Evolutionary conservation across 2,888 invertebrate species (phyloP), one percentile per base, ranked within the genome.

Genomic region (Altica lythri): DNA sequence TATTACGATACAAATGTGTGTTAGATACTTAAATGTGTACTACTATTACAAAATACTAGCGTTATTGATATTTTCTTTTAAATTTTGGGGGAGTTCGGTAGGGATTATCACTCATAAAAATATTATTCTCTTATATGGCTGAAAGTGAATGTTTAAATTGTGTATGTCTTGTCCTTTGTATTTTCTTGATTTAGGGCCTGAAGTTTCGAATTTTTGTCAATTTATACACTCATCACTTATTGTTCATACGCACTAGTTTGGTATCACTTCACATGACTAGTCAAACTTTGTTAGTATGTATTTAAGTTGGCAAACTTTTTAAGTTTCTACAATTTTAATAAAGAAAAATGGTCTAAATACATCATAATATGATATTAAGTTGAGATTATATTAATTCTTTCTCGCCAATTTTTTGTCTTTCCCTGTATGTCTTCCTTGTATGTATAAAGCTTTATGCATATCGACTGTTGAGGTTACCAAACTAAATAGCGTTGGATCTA

Each of bases 401-500:
- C 10, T 8, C 17, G 30, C 18, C 29, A 45, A 45, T 12, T 19
- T 32, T 32, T 45, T 45, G 19, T 32, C 45, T 46, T 35, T 10
- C 46, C 46, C n/a, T 16, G 9, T 29, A 46, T 42, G 50, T 55
- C 50, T 55, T 55, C 50, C 50, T 55, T 43, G 53, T 60, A n/a
- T n/a, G n/a, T n/a, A 34, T 29, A 38, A 37, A 49, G 49, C 49
- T 40, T 48, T 29, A 49, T 49, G 49, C 49, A 49, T 49, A 49
- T 49, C 49, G 49, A 42, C 49, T 40, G 49, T 32, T 35, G 49
- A 49, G 42, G 49, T 49, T 40, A 40, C 46, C 55, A 51, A 55
- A 55, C 61, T 64, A 60, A 59, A 63, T 55, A 55, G 64, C 64
- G 59, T 63, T 62, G 63, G 62, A 64, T 63, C 60, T 57, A 55